Conservation (phyloP, 2,797 vertebrate genomes). For the Borostomias antarcticus region DNA sequence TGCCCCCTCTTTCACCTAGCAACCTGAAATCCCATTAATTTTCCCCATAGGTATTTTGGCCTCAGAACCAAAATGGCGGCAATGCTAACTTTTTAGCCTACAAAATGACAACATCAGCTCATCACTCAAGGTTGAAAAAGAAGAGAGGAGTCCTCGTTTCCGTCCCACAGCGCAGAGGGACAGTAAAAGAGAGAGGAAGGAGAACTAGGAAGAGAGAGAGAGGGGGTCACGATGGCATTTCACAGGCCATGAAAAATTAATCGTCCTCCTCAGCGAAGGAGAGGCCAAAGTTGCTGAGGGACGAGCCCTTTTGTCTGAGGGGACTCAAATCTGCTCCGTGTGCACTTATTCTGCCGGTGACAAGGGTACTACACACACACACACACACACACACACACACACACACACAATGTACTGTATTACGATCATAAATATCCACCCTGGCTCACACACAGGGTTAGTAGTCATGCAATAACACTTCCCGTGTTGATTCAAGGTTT, state of each 20-base stretch:
- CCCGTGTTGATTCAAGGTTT: no score
- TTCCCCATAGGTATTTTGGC: no score
- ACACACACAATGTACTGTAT: not conserved
- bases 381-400: conserved; percentile 14
- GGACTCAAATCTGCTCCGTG: conserved; percentile 3
- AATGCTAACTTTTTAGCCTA: no score
- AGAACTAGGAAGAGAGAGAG: not conserved
- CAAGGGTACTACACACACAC: not conserved
- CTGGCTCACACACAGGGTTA: not conserved
- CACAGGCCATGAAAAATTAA: conserved; percentile 4
- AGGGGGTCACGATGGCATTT: not conserved
- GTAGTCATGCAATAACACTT: no score
- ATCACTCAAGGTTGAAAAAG: no score
- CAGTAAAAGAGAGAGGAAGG: not conserved
- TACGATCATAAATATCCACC: no score
- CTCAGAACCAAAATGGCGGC: no score
- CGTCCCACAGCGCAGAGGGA: no score
- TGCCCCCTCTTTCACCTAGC: no score
- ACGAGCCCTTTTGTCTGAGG: not conserved
- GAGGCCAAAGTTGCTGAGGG: not conserved
- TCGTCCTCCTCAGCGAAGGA: not conserved
- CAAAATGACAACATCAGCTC: no score
- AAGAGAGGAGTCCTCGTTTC: no score
- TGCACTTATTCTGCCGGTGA: not conserved
- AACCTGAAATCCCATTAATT: no score